Evolutionary conservation across 2,797 vertebrate genomes (phyloP), one percentile per base, ranked within the genome.

Genomic region (Scolopax rusticola): DNA sequence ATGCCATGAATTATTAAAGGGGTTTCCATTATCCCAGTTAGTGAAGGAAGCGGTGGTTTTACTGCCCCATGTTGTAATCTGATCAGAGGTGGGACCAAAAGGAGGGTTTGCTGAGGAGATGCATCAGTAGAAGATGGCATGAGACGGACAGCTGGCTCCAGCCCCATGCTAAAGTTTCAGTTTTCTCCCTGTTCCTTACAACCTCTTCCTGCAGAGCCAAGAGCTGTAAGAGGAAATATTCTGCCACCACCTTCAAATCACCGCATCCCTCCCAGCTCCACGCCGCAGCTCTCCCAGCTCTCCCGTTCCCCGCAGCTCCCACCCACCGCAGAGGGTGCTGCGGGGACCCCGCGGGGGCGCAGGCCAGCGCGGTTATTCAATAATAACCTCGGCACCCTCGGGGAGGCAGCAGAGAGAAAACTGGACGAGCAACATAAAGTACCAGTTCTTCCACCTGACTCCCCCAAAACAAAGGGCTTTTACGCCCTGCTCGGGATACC

Each of bases 1-100:
- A 56, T 63, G 15, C 14, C 33, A 56, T 96, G 74, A 96, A 95
- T 96, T 95, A 96, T 95, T 96, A 87, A 96, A 93, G 60, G 70
- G 6, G 23, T 87, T 95, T 89, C 93, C 93, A 95, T 94, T 94
- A 89, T 28, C 77, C 77, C 2, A 0, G 54, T 15, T 70, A 57
- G 48, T 0, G 0, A 74, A 80, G 69, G 67, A 78, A 87, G 81
- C 2, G 0, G n/a, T 0, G 0, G 41, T 54, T 92, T 78, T 76
- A 43, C 54, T 38, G 74, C 63, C 30, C 74, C 14, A 5, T 19
- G 15, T 36, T 50, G 74, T 84, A 95, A 95, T 70, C 33, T 50
- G 79, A 93, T 87, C 77, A 87, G 59, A 67, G 87, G 67, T 2
- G 36, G 74, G 50, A 84, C 63, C 70, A 70, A 61, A 53, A 71